Conservation (phyloP, 1,140 invertebrate species). For the Saxidomus purpurata region DNA sequence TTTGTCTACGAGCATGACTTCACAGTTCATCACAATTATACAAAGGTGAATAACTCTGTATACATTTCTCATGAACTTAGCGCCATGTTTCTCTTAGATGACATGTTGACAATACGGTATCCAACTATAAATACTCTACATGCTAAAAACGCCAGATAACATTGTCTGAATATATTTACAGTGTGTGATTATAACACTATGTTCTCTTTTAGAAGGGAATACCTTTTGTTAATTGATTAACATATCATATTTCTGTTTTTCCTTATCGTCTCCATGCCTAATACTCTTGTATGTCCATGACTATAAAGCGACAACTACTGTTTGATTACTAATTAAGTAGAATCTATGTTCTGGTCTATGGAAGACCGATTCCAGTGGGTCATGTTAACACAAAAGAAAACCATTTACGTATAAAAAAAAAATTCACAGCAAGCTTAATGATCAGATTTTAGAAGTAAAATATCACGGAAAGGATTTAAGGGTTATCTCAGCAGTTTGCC, state of each 20-base stretch:
- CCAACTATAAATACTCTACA: background rate
- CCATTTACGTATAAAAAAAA: too few relatives aligned
- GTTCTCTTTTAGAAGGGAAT: background rate
- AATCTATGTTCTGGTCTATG: too few relatives aligned
- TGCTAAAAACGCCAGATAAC: background rate
- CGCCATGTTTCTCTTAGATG: background rate
- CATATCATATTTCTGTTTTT: conserved; percentile 19
- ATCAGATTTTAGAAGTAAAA: too few relatives aligned
- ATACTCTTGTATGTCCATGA: background rate
- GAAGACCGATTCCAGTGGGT: too few relatives aligned
- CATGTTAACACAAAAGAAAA: too few relatives aligned
- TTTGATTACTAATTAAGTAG: background rate
- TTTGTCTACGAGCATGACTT: too few relatives aligned
- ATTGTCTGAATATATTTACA: conserved; percentile 2
- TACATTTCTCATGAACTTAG: conserved; percentile 6
- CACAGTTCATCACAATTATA: too few relatives aligned
- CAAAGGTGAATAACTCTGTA: too few relatives aligned
- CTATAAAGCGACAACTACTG: too few relatives aligned
- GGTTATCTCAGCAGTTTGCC: too few relatives aligned
- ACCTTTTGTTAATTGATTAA: background rate
- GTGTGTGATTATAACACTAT: background rate
- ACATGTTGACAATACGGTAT: background rate
- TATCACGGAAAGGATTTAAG: too few relatives aligned
- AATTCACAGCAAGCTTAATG: too few relatives aligned
- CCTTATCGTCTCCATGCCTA: background rate